Evolutionary conservation across 2,797 vertebrate species (phyloP), one percentile per base, ranked within the genome.

Genomic region (Acestrorhynchus altus): DNA sequence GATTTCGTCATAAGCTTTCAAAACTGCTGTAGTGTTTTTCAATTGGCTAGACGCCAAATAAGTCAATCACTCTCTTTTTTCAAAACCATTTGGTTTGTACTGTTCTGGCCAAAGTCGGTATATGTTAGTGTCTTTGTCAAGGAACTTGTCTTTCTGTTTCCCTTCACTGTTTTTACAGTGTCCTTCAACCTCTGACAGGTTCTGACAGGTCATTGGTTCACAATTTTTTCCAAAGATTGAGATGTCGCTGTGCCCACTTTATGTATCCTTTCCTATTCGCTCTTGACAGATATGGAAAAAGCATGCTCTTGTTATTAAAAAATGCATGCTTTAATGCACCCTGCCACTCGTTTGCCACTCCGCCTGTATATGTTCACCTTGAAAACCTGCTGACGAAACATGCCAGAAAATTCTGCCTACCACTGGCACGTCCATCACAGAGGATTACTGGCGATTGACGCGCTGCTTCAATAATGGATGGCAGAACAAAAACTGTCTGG

Each of bases 351-450:
- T 78, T 77, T 20, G 26, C 20, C 20, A 31, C 72, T 42, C 51
- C 44, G 51, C 54, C 22, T 15, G 22, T 65, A 15, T 61, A 70
- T 24, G 20, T 69, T 78, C 59, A 46, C 69, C 68, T 83, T 80
- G 42, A 80, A 71, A 77, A 74, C 31, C 46, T 66, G 66, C 74
- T 79, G 65, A 82, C 6, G 13, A 63, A 84, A 70, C 12, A 12
- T 10, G 18, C 24, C 2, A 18, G 39, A 71, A 72, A 65, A 59
- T 68, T 54, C 22, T 1, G 0, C 46, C 47, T 68, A 66, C 63
- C 60, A 52, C 46, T 22, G 6, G 31, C 44, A 63, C 35, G 35
- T 60, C 65, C 74, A 51, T 82, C 71, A 74, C 35, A 61, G 54
- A 35, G 42, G 77, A 82, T 80, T 75, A 52, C 39, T 28, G 26